These are phyloP conservation scores for Ectemnius continuus DNA, from an alignment of 2,888 invertebrate species.

Conservation along the genomic window DNA sequence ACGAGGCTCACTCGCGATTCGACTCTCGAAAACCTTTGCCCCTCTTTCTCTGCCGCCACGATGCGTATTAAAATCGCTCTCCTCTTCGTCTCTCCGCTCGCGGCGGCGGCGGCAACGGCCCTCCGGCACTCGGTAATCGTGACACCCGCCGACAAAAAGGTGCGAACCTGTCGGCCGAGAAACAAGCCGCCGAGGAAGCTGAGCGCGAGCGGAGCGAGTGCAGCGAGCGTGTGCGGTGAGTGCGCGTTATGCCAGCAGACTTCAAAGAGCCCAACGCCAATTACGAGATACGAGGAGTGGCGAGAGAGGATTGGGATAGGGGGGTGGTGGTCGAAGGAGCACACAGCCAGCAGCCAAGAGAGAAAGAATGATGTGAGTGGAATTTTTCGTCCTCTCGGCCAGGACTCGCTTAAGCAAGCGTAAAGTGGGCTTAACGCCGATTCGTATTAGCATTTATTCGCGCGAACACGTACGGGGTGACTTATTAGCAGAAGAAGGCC, in stretches of 20 bases:
- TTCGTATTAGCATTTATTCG: conserved; percentile 44
- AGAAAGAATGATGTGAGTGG: neutral
- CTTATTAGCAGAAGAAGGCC: conserved; percentile 45
- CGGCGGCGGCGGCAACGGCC: neutral
- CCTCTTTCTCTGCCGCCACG: neutral
- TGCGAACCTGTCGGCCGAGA: neutral
- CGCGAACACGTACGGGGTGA: conserved; percentile 33
- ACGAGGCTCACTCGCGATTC: conserved; percentile 36
- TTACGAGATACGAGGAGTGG: conserved; percentile 52
- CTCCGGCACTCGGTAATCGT: conserved; percentile 23
- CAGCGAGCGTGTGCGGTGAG: conserved; percentile 17
- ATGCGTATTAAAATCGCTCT: conserved; percentile 31
- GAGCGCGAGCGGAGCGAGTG: conserved; percentile 18
- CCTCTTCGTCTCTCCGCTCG: neutral
- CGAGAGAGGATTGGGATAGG: too few relatives aligned
- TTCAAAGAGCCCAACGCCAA: conserved; percentile 72
- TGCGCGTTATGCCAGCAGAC: conserved; percentile 60
- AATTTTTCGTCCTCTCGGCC: conserved; percentile 8
- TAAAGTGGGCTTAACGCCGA: conserved; percentile 30
- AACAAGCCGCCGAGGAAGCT: neutral
- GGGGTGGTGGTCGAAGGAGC: neutral
- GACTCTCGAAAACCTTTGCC: neutral
- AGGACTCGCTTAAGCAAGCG: conserved; percentile 34
- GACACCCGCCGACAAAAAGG: conserved; percentile 44
- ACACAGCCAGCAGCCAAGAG: neutral